Evolutionary conservation across 2,888 invertebrate genomes (phyloP), one percentile per base, ranked within the genome.

Genomic region (Venusia cambrica): DNA sequence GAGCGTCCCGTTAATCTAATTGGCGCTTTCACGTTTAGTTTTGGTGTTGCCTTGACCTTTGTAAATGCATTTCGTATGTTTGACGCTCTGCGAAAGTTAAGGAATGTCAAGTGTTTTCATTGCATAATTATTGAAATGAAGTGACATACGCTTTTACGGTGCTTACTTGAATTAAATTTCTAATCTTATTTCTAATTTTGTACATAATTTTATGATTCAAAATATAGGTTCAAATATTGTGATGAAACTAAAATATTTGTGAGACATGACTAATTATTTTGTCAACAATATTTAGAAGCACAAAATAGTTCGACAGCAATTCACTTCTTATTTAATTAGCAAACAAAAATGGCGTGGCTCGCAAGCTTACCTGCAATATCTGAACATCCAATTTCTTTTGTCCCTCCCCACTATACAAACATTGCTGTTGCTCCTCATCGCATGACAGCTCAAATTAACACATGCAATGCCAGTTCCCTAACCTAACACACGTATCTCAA

Each of bases 381-480:
- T 54, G 53, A 58, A 58, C 45, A 38, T 26, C 38, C 50, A 46
- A 52, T 46, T 60, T 63, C 55, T 57, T 58, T 58, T 55, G 51
- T 57, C 45, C 41, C 53, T 42, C 54, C 64, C 57, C 51, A 51
- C 61, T 58, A 60, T 52, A 41, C 50, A 46, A 54, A 60, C 57
- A 63, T 56, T 62, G 59, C 65, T 66, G 63, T 70, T 61, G 64
- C 69, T n/a, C n/a, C n/a, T 75, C 78, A 78, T 85, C 70, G 83
- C 84, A 85, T 85, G 83, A 81, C 84, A 73, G 69, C 54, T 48
- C 57, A 73, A 83, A 85, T 85, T 84, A 84, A 81, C 81, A 83
- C 83, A 68, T 59, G 55, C 61, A 60, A 62, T 57, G 57, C 41
- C 35, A 46, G 45, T 41, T 34, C 59, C 58, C 54, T 55, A 51